Conservation (phyloP, 30 jellyfish, hydroid and myxozoan genomes). For the Chironex yamaguchii region DNA sequence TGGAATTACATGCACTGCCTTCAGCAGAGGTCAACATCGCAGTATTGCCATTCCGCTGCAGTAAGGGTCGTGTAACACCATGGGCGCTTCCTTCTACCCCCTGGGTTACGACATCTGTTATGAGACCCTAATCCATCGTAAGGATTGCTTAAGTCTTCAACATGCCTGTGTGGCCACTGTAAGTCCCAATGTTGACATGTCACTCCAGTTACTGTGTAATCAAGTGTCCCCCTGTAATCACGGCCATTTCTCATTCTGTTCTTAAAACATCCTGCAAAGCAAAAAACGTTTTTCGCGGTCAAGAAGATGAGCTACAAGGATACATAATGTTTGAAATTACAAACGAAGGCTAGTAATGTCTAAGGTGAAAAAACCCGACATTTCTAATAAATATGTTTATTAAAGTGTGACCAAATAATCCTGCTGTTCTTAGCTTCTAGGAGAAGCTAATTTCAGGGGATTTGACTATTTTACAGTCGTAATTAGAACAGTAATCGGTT, state of each 20-base stretch:
- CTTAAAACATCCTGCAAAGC: conserved; percentile 63
- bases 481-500: too few relatives aligned
- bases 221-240: conserved; percentile 91
- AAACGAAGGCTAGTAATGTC: neutral
- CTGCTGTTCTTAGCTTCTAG: too few relatives aligned
- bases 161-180: conserved; percentile 83
- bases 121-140: conserved; percentile 81
- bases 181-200: conserved; percentile 93
- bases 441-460: too few relatives aligned
- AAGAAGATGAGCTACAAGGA: neutral
- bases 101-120: conserved; percentile 91
- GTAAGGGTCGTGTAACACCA: conserved; percentile 95
- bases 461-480: too few relatives aligned
- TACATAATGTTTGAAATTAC: neutral
- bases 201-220: conserved; percentile 89
- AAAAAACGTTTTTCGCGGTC: too few relatives aligned
- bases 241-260: conserved; percentile 78
- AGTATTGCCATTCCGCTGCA: conserved; percentile 80
- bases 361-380: neutral
- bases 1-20: too few relatives aligned
- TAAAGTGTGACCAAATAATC: too few relatives aligned
- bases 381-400: neutral
- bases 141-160: conserved; percentile 66
- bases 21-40: conserved; percentile 79
- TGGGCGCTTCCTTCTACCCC: conserved; percentile 89